phyloP scores from a whole-genome alignment of 2,797 vertebrate genomes.

The Neopelma chrysocephalum region DNA sequence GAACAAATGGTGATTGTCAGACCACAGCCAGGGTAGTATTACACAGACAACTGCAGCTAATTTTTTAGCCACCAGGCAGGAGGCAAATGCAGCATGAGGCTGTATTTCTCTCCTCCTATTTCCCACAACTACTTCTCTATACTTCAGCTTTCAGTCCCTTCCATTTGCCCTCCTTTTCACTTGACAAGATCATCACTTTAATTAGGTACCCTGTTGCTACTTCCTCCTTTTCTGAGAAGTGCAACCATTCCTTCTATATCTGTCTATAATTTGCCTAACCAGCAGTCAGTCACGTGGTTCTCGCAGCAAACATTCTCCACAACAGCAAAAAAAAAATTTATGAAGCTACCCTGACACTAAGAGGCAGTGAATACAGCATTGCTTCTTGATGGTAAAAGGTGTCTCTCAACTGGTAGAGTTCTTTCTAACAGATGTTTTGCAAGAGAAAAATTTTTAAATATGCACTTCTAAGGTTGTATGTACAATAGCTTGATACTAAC shows the following conservation, averaged over 20 bases:
- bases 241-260: neutral
- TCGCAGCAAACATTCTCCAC: neutral
- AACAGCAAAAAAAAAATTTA: neutral
- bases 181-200: neutral
- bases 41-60: neutral
- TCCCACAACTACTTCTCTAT: neutral
- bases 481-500: neutral
- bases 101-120: neutral
- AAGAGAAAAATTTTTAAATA: rapidly evolving
- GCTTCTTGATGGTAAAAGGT: neutral
- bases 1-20: slow-evolving; percentile 3
- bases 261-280: neutral
- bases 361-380: neutral
- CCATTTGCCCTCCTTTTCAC: neutral
- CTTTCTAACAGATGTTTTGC: neutral
- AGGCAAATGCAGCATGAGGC: neutral
- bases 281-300: neutral
- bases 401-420: neutral
- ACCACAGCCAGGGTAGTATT: neutral
- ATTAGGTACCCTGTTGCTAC: neutral
- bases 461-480: neutral
- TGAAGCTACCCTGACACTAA: neutral
- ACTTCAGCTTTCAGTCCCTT: neutral
- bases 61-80: neutral
- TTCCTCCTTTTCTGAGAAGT: neutral